A percentile compares a stretch with the other conserved stretches of the same genome.
Conservation (phyloP, 2,888 invertebrate species). For the Petrophora chlorosata region DNA sequence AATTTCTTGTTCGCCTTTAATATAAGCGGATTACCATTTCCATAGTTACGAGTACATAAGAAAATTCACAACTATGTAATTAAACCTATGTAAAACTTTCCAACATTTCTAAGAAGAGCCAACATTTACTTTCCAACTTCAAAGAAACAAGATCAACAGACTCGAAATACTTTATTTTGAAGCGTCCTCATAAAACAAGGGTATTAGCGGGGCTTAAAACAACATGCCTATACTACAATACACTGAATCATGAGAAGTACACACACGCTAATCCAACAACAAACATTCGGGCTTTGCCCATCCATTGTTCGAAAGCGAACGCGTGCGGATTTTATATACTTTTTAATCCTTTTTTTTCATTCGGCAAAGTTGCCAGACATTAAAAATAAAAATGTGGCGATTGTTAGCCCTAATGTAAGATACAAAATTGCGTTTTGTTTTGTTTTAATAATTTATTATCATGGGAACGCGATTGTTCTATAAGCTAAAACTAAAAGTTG, state of each 20-base stretch:
- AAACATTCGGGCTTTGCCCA: conserved; percentile 56
- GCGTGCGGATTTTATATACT: conserved; percentile 50
- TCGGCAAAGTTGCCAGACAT: conserved; percentile 37
- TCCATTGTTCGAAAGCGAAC: conserved; percentile 63
- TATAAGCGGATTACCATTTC: too few relatives aligned
- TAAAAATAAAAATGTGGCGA: conserved; percentile 26
- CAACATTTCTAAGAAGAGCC: conserved; percentile 5
- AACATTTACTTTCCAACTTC: conserved; percentile 24
- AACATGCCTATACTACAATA: conserved; percentile 33
- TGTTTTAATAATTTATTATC: conserved; percentile 16
- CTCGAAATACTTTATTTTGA: conserved; percentile 32
- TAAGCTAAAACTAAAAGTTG: conserved; percentile 1
- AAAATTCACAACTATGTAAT: too few relatives aligned
- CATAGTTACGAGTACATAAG: too few relatives aligned
- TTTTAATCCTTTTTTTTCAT: conserved; percentile 43
- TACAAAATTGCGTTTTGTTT: conserved; percentile 25
- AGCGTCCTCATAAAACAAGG: conserved; percentile 34
- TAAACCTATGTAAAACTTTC: too few relatives aligned
- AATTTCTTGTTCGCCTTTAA: too few relatives aligned
- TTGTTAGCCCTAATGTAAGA: conserved; percentile 25
- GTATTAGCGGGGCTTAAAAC: conserved; percentile 34
- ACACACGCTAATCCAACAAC: conserved; percentile 71
- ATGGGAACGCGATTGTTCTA: conserved; percentile 17
- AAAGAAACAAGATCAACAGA: conserved; percentile 33
- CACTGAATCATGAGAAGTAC: conserved; percentile 67